Evolutionary conservation across 2,113 vertebrate species (phyloP).

Genomic region (Calyptomena viridis): DNA sequence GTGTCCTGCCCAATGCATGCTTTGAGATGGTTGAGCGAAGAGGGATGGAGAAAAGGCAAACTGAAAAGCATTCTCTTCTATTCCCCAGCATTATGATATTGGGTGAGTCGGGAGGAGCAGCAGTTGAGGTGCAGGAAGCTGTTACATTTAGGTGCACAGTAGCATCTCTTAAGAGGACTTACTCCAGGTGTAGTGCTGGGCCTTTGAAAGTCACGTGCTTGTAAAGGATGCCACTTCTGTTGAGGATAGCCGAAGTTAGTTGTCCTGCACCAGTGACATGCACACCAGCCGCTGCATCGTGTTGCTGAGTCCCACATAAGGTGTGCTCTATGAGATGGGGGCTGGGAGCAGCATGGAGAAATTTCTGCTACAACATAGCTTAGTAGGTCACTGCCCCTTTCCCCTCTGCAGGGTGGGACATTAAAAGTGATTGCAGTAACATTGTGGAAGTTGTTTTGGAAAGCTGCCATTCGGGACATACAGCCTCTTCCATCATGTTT

Average conservation of each 20-base stretch:
- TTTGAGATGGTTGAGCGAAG: not conserved
- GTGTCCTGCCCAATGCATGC: not conserved
- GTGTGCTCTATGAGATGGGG: not conserved
- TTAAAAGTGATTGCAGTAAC: not conserved
- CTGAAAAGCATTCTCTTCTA: not conserved
- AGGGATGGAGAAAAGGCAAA: not conserved
- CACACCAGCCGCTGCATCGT: rapidly evolving
- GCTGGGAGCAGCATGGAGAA: rapidly evolving
- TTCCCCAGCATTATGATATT: not conserved
- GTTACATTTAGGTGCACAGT: not conserved
- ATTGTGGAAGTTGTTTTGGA: not conserved
- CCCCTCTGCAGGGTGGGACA: not conserved
- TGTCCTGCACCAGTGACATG: not conserved
- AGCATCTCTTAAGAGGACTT: not conserved
- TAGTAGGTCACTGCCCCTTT: not conserved
- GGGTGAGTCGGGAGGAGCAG: not conserved
- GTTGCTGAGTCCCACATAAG: rapidly evolving
- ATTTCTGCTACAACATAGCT: not conserved
- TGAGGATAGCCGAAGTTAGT: not conserved
- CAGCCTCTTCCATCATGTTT: not conserved
- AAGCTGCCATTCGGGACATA: not conserved
- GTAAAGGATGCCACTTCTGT: not conserved
- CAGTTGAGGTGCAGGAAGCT: not conserved
- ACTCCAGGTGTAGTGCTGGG: not conserved
- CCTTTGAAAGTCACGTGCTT: not conserved